Evolutionary conservation across 2,888 invertebrate species (phyloP).

Genomic region (Chironomus tentans): DNA sequence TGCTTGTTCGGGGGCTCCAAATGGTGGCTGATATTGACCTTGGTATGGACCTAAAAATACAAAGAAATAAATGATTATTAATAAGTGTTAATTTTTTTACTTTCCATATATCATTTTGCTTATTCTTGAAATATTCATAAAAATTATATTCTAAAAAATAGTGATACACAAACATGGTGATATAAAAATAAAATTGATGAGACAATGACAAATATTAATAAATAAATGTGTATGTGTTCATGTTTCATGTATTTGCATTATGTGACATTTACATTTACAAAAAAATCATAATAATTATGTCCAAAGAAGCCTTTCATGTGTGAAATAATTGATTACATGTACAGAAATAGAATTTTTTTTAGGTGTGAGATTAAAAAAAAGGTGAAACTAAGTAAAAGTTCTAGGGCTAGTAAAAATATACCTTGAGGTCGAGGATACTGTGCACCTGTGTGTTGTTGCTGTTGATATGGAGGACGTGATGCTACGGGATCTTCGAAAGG

Average conservation of each 20-base stretch:
- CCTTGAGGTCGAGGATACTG: conserved; percentile 43
- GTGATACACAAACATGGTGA: no score
- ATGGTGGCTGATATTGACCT: conserved; percentile 51
- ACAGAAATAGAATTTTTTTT: conserved; percentile 26
- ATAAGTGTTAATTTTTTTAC: neutral
- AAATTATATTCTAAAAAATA: no score
- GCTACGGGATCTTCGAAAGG: conserved; percentile 66
- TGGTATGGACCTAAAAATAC: conserved; percentile 45
- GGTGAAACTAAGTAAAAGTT: conserved; percentile 28
- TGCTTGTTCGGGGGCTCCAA: conserved; percentile 43
- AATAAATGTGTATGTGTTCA: no score
- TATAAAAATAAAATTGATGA: no score
- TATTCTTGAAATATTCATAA: no score
- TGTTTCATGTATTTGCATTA: no score
- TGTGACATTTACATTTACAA: neutral
- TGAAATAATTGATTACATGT: conserved; percentile 23
- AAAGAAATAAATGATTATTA: neutral
- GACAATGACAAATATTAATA: no score
- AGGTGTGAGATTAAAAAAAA: conserved; percentile 18
- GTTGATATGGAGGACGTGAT: conserved; percentile 36
- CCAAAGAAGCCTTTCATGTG: conserved; percentile 11
- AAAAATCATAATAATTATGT: neutral
- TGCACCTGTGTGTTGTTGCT: conserved; percentile 35
- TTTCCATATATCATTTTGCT: no score
- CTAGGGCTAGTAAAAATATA: conserved; percentile 30